Percentiles rank a stretch among this genome's conserved stretches.
Evolutionary conservation across 2,113 vertebrate genomes (phyloP).

Genomic region (Anseranas semipalmata): DNA sequence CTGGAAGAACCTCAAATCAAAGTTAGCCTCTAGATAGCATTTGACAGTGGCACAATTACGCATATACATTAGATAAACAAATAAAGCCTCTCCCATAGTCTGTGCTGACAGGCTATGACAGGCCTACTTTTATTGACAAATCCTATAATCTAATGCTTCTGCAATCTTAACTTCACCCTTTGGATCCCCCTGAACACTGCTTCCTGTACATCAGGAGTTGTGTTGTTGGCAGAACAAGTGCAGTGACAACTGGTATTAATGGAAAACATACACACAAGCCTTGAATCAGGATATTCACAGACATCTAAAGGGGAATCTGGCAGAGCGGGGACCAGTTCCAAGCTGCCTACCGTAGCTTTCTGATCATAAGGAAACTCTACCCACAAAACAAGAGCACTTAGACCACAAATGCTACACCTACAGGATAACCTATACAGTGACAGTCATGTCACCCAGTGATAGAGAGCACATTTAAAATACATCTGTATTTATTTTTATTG

Average conservation of each 20-base stretch:
- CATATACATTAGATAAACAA: neutral
- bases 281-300: neutral
- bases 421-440: neutral
- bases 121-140: neutral
- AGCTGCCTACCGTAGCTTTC: neutral
- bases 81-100: neutral
- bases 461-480: neutral
- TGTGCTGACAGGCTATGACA: neutral
- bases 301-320: neutral
- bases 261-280: neutral
- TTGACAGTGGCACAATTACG: neutral
- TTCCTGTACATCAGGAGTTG: neutral
- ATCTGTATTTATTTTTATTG: neutral
- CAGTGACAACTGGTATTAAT: neutral
- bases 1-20: neutral
- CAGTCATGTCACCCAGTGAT: neutral
- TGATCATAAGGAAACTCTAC: neutral
- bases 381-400: neutral
- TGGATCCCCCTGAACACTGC: neutral
- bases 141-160: neutral
- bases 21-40: neutral
- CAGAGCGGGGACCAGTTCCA: neutral
- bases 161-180: neutral
- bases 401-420: neutral
- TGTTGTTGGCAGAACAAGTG: neutral